Percentiles rank a stretch among this genome's conserved stretches.
phyloP scores from a whole-genome alignment of 1,140 invertebrate genomes.

The Meloidogyne floridensis region DNA sequence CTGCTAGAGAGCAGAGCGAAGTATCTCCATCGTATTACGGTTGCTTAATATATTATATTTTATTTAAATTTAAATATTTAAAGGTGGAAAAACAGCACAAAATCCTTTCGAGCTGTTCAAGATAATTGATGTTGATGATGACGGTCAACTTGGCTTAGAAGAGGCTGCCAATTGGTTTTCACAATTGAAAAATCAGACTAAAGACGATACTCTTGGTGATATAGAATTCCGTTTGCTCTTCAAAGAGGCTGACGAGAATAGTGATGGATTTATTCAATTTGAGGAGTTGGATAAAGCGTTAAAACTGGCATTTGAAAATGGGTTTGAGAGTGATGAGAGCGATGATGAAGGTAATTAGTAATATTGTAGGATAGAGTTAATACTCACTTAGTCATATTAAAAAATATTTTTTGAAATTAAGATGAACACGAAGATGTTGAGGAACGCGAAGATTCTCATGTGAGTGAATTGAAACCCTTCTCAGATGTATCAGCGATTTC shows the following conservation, averaged over 20 bases:
- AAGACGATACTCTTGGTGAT: not conserved
- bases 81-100: too few species aligned
- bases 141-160: not conserved
- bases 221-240: not conserved
- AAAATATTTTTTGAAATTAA: not conserved
- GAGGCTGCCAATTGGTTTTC: not conserved
- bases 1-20: too few species aligned
- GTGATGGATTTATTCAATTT: not conserved
- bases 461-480: too few species aligned
- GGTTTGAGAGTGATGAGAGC: too few species aligned
- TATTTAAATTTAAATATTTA: too few species aligned
- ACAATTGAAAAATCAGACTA: not conserved
- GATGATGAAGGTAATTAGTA: too few species aligned
- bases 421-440: too few species aligned
- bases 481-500: too few species aligned
- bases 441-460: too few species aligned
- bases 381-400: too few species aligned
- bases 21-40: not conserved
- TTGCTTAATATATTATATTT: too few species aligned
- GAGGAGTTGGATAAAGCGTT: not conserved
- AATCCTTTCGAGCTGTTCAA: not conserved
- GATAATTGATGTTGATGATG: not conserved
- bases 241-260: not conserved
- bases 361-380: too few species aligned
- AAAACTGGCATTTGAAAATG: not conserved